Evolutionary conservation across 2,113 vertebrate genomes (phyloP), one percentile per base, ranked within the genome.

Genomic region (Anolis sagrei): DNA sequence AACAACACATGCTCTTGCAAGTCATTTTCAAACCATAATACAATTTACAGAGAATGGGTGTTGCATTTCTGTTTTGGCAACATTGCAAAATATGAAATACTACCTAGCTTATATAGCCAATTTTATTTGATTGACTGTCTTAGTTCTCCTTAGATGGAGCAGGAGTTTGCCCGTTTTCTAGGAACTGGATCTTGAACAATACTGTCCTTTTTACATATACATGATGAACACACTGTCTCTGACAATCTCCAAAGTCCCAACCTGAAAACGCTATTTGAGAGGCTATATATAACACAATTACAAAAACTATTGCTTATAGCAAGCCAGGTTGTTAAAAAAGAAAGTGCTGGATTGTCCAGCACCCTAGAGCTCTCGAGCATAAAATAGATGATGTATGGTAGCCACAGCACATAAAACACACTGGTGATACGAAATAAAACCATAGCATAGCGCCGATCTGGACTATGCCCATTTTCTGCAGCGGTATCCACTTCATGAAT

Each of bases 221-320:
- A 97, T 34, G 96, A 96, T 2, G 97, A 98, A 92, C 98, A 99
- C 85, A 99, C 95, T 0, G 98, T 98, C 96, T 98, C 97, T 0
- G 98, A 99, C 39, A 99, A 97, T 86, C 98, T 97, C 90, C 98
- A 96, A 90, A 99, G 97, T 90, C 99, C 99, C 84, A 99, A 96
- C 81, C 98, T 97, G 95, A 99, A 99, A 93, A 99, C 98, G 19
- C 99, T 99, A 92, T 99, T 99, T 92, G 98, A 99, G 91, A 99
- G 97, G 93, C 98, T 99, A 90, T 99, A 99, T 89, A 99, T 99
- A 80, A 99, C 98, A 96, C 98, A 99, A 97, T 99, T 99, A 95
- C 98, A 99, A 95, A 99, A 99, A 96, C 99, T 99, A 96, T 99
- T 99, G 97, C 99, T 99, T 93, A 99, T 99, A 89, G 99, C 99